Conservation (phyloP, 2,113 vertebrate species). For the Grallaria varia region DNA sequence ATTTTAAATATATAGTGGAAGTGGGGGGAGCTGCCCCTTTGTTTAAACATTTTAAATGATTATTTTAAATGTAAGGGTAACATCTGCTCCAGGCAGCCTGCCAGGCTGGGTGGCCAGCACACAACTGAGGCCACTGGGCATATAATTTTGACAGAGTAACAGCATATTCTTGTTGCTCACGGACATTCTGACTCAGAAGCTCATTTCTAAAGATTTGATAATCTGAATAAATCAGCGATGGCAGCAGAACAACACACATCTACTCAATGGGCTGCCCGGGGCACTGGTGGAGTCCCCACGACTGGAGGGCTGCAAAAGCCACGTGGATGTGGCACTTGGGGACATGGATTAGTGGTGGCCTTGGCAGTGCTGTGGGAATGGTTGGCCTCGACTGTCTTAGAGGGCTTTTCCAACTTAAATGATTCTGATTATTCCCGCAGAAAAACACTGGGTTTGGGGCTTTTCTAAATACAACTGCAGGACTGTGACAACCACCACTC, state of each 20-base stretch:
- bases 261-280: not conserved
- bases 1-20: not conserved
- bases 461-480: not conserved
- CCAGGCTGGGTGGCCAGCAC: not conserved
- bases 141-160: not conserved
- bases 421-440: not conserved
- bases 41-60: not conserved
- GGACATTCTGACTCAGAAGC: not conserved
- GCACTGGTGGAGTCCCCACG: not conserved
- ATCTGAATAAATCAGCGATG: not conserved
- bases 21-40: not conserved
- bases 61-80: not conserved
- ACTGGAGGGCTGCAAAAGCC: not conserved
- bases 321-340: not conserved
- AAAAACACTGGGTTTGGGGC: fast-evolving
- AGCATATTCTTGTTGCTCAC: not conserved
- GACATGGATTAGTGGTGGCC: not conserved
- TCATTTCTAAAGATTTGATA: not conserved
- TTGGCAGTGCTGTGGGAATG: not conserved
- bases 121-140: fast-evolving
- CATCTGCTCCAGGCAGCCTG: not conserved
- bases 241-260: not conserved
- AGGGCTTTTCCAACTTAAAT: not conserved
- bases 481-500: fast-evolving
- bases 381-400: not conserved